Conservation (phyloP, 2,797 vertebrate species). For the Champsocephalus gunnari region DNA sequence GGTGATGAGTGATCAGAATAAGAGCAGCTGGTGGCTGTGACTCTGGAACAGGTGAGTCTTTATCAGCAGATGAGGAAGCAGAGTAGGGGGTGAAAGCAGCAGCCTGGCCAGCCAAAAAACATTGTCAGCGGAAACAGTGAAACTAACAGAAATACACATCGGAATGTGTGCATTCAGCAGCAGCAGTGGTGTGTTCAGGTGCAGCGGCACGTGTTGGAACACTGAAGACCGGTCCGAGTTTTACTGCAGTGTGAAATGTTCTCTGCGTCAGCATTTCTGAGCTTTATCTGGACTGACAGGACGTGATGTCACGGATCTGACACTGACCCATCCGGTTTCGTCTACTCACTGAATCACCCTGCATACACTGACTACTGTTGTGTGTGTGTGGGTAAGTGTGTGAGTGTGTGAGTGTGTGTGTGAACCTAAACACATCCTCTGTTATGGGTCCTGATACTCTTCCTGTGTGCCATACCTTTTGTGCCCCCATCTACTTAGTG, state of each 20-base stretch:
- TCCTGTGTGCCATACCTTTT: constrained; percentile 26
- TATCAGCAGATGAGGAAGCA: neutral
- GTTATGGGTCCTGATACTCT: constrained; percentile 1
- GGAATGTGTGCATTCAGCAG: neutral
- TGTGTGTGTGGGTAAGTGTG: neutral
- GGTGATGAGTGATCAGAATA: constrained; percentile 2
- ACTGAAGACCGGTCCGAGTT: neutral
- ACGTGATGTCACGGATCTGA: constrained; percentile 56
- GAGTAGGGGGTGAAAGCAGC: constrained; percentile 8
- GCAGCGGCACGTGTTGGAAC: constrained; percentile 7
- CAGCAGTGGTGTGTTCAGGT: neutral
- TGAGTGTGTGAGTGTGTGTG: neutral
- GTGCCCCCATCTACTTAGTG: neutral
- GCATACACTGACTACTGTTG: neutral
- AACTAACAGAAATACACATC: neutral
- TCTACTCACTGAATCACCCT: constrained; percentile 16
- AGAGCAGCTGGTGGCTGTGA: neutral
- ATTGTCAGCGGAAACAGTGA: neutral
- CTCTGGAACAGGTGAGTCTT: constrained; percentile 13
- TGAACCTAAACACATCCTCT: neutral
- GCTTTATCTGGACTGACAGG: constrained; percentile 33
- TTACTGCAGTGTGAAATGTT: constrained; percentile 20
- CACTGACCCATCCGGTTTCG: constrained; percentile 5
- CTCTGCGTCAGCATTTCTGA: constrained; percentile 31
- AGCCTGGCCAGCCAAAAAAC: neutral